phyloP scores from a whole-genome alignment of 2,888 invertebrate species.

The Latrodectus hesperus region DNA sequence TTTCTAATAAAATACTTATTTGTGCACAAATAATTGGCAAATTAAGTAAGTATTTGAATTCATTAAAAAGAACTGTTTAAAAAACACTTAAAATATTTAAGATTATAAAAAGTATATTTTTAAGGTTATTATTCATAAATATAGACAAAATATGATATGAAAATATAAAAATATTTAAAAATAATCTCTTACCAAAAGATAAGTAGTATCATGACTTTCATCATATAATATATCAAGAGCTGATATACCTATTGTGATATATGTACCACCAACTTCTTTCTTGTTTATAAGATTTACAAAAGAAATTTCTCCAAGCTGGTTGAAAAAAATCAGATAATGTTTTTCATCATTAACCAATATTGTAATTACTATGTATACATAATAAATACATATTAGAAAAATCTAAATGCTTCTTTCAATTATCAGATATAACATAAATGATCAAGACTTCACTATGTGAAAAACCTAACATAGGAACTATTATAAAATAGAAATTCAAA shows the following conservation, averaged over 20 bases:
- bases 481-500: background rate
- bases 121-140: background rate
- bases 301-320: conserved; percentile 79
- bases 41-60: too few relatives aligned
- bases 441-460: background rate
- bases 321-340: conserved; percentile 18
- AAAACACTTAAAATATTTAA: too few relatives aligned
- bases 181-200: conserved; percentile 73
- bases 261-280: conserved; percentile 81
- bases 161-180: background rate
- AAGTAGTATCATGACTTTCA: conserved; percentile 77
- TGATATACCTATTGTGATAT: conserved; percentile 80
- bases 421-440: background rate
- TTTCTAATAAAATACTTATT: too few relatives aligned
- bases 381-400: background rate
- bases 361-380: background rate
- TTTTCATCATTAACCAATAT: background rate
- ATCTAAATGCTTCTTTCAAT: background rate
- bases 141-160: background rate
- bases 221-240: conserved; percentile 83
- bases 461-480: background rate
- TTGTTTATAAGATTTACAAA: conserved; percentile 84
- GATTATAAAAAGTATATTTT: too few relatives aligned
- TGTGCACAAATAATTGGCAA: too few relatives aligned
- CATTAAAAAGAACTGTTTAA: too few relatives aligned